These are phyloP conservation scores for Epicampocera succincta DNA, from an alignment of 2,888 invertebrate genomes.

Conservation along the genomic window DNA sequence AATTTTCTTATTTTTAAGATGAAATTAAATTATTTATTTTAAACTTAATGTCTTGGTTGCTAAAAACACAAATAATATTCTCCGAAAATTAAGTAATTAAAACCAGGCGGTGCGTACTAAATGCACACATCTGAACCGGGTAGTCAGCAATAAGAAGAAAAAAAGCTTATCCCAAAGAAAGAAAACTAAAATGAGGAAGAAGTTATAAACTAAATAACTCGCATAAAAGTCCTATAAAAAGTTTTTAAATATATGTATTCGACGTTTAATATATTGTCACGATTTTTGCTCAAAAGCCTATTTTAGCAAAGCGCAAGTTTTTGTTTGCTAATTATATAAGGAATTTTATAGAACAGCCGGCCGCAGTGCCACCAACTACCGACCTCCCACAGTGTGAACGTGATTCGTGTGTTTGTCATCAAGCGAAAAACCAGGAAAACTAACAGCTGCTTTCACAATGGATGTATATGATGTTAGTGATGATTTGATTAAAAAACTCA, in stretches of 20 bases:
- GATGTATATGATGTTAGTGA: constrained; percentile 81
- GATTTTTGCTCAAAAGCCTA: not conserved
- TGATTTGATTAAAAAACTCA: constrained; percentile 79
- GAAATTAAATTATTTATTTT: constrained; percentile 33
- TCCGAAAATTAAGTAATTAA: constrained; percentile 31
- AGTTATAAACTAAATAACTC: constrained; percentile 32
- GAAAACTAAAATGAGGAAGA: constrained; percentile 29
- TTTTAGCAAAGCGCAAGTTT: not conserved
- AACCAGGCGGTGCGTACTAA: constrained; percentile 65
- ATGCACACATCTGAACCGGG: constrained; percentile 57
- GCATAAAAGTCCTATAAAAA: constrained; percentile 24
- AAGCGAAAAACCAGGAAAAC: constrained; percentile 1
- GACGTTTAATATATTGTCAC: too few species aligned
- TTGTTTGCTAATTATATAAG: constrained; percentile 55
- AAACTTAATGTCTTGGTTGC: not conserved
- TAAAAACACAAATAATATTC: not conserved
- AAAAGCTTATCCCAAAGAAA: constrained; percentile 45
- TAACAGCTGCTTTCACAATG: constrained; percentile 72
- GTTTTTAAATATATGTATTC: not conserved
- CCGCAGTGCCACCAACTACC: constrained; percentile 11
- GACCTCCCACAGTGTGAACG: constrained; percentile 56
- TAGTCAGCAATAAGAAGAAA: constrained; percentile 50
- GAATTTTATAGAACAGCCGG: constrained; percentile 36
- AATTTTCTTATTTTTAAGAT: constrained; percentile 9
- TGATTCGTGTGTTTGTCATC: constrained; percentile 14